These are phyloP conservation scores for Palythoa grandis DNA, from an alignment of 92 coral and sea anemone species.

Conservation along the genomic window DNA sequence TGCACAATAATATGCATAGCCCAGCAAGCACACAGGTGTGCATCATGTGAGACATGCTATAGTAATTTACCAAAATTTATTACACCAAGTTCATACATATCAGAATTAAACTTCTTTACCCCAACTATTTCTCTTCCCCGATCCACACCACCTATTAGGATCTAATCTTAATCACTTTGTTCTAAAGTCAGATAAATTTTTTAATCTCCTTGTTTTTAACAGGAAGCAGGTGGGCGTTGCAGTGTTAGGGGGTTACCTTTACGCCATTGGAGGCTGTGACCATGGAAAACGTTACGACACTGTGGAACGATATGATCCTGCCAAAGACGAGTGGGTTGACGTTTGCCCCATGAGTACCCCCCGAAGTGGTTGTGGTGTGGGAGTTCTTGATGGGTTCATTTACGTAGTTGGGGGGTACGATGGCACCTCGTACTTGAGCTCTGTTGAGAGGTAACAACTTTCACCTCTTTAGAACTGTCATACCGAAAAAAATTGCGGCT, in stretches of 20 bases:
- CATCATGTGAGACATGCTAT: no score
- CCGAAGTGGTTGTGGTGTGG: slow-evolving; percentile 99
- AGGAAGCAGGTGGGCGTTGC: slow-evolving; percentile 88
- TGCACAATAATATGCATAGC: no score
- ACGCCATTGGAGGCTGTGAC: slow-evolving; percentile 98
- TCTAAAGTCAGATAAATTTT: not conserved
- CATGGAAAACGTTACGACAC: slow-evolving; percentile 92
- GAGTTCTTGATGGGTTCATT: slow-evolving; percentile 93
- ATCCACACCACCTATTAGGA: no score
- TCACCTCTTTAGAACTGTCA: not conserved
- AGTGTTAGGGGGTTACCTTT: slow-evolving; percentile 84
- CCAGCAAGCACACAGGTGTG: no score
- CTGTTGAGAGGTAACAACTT: slow-evolving; percentile 87
- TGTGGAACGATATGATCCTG: slow-evolving; percentile 94
- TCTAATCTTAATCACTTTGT: not conserved
- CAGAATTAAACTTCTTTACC: no score
- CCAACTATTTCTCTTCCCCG: no score
- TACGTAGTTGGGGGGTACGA: slow-evolving; percentile 98
- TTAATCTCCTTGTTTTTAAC: not conserved
- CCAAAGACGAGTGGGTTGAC: slow-evolving; percentile 85
- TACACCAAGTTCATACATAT: no score
- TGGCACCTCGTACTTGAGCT: slow-evolving; percentile 92
- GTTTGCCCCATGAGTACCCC: slow-evolving; percentile 97
- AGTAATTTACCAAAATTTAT: no score
- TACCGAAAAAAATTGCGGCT: not conserved